phyloP scores from a whole-genome alignment of 2,113 vertebrate species.

The Anhinga rufa region DNA sequence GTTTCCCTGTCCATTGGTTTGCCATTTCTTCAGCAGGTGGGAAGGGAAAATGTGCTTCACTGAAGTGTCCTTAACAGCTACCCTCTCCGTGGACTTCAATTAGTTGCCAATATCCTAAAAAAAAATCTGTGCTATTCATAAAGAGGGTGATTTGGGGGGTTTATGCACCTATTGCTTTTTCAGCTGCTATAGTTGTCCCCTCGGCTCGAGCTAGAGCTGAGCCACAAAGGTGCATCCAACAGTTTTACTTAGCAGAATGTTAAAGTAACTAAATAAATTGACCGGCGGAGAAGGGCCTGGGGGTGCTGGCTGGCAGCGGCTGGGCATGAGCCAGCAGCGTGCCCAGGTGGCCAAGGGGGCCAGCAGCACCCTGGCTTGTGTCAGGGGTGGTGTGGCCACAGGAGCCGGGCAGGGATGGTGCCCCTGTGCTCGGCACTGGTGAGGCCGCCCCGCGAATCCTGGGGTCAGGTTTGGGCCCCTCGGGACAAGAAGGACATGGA shows the following conservation, averaged over 20 bases:
- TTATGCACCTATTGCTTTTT: background rate
- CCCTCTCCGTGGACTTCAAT: background rate
- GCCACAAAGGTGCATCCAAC: background rate
- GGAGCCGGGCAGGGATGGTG: too few species aligned
- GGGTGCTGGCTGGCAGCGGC: too few species aligned
- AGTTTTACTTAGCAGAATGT: background rate
- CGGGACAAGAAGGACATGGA: too few species aligned
- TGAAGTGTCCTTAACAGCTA: fast-evolving
- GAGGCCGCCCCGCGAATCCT: too few species aligned
- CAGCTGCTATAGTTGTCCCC: background rate
- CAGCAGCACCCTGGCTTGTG: too few species aligned
- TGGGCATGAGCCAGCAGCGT: too few species aligned
- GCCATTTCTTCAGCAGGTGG: background rate
- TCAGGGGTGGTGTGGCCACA: too few species aligned
- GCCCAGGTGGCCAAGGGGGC: too few species aligned
- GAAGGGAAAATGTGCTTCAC: background rate
- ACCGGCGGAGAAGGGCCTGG: too few species aligned
- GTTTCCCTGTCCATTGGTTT: background rate
- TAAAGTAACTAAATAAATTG: background rate
- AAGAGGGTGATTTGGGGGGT: fast-evolving
- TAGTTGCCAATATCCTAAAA: background rate
- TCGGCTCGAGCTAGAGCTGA: background rate
- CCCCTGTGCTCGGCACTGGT: too few species aligned
- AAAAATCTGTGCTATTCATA: background rate
- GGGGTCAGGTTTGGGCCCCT: too few species aligned